Base-by-base conservation (phyloP, 2,113 vertebrate genomes). In the Egretta garzetta region DNA sequence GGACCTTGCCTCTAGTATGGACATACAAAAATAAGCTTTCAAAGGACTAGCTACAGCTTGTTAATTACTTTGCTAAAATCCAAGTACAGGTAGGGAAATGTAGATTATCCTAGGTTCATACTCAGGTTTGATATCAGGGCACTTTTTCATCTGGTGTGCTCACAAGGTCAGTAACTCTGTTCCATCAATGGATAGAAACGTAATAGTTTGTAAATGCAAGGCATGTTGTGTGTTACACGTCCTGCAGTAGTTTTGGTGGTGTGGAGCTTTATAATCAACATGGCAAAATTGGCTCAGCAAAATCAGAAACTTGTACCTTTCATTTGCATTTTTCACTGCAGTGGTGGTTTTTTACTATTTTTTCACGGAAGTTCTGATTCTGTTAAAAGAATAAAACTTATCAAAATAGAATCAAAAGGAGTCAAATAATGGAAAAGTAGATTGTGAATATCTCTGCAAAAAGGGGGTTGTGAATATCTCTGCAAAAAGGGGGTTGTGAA, bases 191-290 rank as follows among this genome's bases (percentile, higher is more conserved):
- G 17, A 28, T 55, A 10, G 41, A 90, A 86, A 55, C 33, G 6
- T 18, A 88, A 58, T 20, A 18, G 5, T 58, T 84, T 70, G 27
- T 56, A 87, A 81, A 90, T 14, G 23, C 37, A 92, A 74, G 32
- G 32, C 52, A 63, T 0, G 0, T 24, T 66, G 23, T 37, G 18
- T 33, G 14, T 50, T 58, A 35, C 3, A 9, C 1, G 1, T 74
- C 17, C 30, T 66, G 21, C 39, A 63, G 32, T 11, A 45, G n/a
- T 50, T 87, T 70, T 37, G 16, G 21, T 81, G 45, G 4, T 45
- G 14, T 49, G 45, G 14, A 74, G 35, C 8, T 90, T 79, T 72
- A 82, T 28, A 88, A 66, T 71, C 55, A 74, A 19, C 7, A 53
- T 33, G 16, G 28, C 35, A 85, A 96, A 92, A 77, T 79, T 21